Base-by-base conservation (phyloP, 2,797 vertebrate species). In the Fratercula arctica region DNA sequence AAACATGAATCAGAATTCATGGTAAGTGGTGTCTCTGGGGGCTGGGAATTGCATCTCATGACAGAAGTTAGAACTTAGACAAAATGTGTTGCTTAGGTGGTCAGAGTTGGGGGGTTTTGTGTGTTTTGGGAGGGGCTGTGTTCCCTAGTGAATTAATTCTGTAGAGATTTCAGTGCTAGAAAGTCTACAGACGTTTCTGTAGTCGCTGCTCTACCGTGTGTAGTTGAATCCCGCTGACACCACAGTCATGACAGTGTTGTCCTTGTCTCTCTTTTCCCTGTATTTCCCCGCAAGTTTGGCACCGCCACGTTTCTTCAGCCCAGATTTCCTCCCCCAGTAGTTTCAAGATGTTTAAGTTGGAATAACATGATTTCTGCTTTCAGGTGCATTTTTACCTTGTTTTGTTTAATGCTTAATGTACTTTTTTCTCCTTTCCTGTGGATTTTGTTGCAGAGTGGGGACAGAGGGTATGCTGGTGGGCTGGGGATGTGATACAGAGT, bases 1-100 rank as follows among this genome's bases (percentile, higher is more conserved):
- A 99, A 99, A 95, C 98, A 98, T 85, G 99, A 99, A 90, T 98
- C 98, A 20, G 99, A 99, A 95, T 99, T 98, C 95, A 99, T 99
- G 99, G 99, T 99, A 94, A 98, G 98, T 43, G 93, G 28, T 35
- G 6, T 7, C 66, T 63, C 82, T 6, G 35, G 41, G n/a, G 54
- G 21, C 24, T 20, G n/a, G 39, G 24, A 29, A 9, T 33, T 26
- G 11, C 15, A 21, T 21, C 41, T 39, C n/a, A 1, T 5, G 15
- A 39, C 13, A 37, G 46, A 25, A 53, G 16, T 35, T 10, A 4
- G 31, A 4, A 13, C 13, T 4, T 6, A 31, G 33, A 20, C 33
- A 31, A 24, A 63, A 35, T 2, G 6, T 10, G 16, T 18, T 43
- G 20, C 39, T 35, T 25, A 45, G 14, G 5, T 3, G 5, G 17